Conservation (phyloP, 2,888 invertebrate species). For the Alloscopus bannaensis region DNA sequence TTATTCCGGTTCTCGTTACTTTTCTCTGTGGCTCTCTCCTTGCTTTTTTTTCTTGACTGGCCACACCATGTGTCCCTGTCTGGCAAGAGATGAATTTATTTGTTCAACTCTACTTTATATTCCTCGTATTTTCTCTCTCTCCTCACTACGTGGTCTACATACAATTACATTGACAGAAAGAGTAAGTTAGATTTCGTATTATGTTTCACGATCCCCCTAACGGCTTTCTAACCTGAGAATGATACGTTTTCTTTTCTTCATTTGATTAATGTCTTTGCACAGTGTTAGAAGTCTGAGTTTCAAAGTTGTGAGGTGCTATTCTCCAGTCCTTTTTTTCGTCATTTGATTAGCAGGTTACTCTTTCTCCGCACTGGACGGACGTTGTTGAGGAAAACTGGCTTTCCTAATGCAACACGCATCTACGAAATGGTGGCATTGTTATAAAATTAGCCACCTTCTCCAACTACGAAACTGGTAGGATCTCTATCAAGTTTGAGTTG, state of each 20-base stretch:
- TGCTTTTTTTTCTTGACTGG: slow-evolving; percentile 2
- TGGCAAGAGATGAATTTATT: slow-evolving; percentile 43
- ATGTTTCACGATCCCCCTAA: slow-evolving; percentile 10
- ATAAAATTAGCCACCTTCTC: too few relatives aligned
- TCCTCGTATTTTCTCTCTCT: not conserved
- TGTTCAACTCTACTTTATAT: slow-evolving; percentile 27
- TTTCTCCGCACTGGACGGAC: too few relatives aligned
- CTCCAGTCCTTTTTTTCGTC: too few relatives aligned
- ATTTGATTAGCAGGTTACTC: too few relatives aligned
- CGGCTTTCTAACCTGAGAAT: not conserved
- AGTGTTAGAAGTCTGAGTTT: too few relatives aligned
- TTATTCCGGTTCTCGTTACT: not conserved
- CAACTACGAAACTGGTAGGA: too few relatives aligned
- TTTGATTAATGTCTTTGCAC: slow-evolving; percentile 8
- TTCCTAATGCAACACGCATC: too few relatives aligned
- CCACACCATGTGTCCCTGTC: slow-evolving; percentile 30
- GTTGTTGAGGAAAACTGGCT: too few relatives aligned
- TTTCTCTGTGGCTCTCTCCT: slow-evolving; percentile 27
- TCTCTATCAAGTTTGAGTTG: too few relatives aligned
- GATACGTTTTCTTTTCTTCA: not conserved
- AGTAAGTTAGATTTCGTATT: slow-evolving; percentile 11
- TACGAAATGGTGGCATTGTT: too few relatives aligned
- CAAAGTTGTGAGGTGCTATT: too few relatives aligned
- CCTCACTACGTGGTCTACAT: not conserved
- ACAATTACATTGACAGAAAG: slow-evolving; percentile 21